phyloP scores from a whole-genome alignment of 1,140 invertebrate genomes.

The Panulirus ornatus region DNA sequence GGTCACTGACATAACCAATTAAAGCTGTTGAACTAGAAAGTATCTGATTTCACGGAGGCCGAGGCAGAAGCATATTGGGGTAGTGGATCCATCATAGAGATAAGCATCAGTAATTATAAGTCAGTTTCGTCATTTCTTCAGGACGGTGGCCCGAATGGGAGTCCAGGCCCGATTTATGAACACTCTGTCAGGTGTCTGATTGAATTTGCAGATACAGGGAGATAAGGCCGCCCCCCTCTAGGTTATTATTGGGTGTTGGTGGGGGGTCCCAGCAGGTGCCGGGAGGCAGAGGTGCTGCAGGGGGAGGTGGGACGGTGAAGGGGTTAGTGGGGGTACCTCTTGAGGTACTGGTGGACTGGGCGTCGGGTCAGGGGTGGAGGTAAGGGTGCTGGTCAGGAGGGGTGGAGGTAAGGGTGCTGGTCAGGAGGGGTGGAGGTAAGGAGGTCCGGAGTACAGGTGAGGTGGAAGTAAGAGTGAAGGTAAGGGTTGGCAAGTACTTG shows the following conservation, averaged over 20 bases:
- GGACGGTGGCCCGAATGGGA: constrained; percentile 27
- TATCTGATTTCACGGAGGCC: too few relatives aligned
- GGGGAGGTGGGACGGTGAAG: neutral
- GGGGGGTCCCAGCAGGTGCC: neutral
- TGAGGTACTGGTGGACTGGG: neutral
- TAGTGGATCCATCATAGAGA: too few relatives aligned
- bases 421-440: neutral
- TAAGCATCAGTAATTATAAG: too few relatives aligned
- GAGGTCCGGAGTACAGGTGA: neutral
- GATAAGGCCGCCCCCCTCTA: constrained; percentile 39
- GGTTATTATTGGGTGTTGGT: constrained; percentile 35
- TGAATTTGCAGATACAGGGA: constrained; percentile 51
- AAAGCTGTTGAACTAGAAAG: too few relatives aligned
- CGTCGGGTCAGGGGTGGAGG: neutral
- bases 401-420: neutral
- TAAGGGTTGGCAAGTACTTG: too few relatives aligned
- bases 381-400: neutral
- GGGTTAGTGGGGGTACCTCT: neutral
- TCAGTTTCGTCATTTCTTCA: neutral
- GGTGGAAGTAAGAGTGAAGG: neutral
- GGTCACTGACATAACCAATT: too few relatives aligned
- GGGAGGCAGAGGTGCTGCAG: too few relatives aligned
- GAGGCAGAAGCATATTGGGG: too few relatives aligned
- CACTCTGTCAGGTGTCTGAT: constrained; percentile 54
- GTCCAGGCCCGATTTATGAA: constrained; percentile 46